Evolutionary conservation across 2,888 invertebrate species (phyloP).

Genomic region (Heliconius ethilla): DNA sequence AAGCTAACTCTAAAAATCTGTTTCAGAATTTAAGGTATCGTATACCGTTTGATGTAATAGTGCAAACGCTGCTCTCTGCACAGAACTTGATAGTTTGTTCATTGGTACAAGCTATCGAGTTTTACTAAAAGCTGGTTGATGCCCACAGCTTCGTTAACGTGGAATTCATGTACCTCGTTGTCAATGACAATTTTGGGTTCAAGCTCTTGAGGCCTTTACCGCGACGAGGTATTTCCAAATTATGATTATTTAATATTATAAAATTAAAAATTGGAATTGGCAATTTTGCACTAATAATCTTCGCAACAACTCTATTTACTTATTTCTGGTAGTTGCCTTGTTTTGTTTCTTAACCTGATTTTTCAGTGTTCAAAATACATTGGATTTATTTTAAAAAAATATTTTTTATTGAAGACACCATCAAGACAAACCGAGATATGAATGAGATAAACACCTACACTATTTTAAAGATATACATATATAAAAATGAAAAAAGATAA

Average conservation of each 20-base stretch:
- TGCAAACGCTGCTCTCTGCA: slow-evolving; percentile 48
- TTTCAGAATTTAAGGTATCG: slow-evolving; percentile 54
- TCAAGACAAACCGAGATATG: too few relatives aligned
- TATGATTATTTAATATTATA: too few relatives aligned
- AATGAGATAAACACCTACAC: too few relatives aligned
- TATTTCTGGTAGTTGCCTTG: too few relatives aligned
- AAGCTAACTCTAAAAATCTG: slow-evolving; percentile 44
- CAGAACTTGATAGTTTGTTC: slow-evolving; percentile 1
- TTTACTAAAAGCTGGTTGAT: slow-evolving; percentile 4
- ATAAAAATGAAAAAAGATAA: background rate
- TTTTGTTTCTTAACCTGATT: too few relatives aligned
- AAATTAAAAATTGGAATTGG: too few relatives aligned
- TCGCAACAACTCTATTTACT: too few relatives aligned
- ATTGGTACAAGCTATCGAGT: slow-evolving; percentile 1
- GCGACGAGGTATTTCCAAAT: background rate
- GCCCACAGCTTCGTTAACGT: background rate
- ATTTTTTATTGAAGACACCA: too few relatives aligned
- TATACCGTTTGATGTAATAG: slow-evolving; percentile 58
- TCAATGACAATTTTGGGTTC: background rate
- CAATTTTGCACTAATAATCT: too few relatives aligned
- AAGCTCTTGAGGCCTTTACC: background rate
- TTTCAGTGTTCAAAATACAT: too few relatives aligned
- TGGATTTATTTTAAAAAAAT: too few relatives aligned
- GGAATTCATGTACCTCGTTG: background rate
- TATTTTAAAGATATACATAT: too few relatives aligned